Base-by-base conservation (phyloP, 1,140 invertebrate genomes). In the Drosophila lacertosa region DNA sequence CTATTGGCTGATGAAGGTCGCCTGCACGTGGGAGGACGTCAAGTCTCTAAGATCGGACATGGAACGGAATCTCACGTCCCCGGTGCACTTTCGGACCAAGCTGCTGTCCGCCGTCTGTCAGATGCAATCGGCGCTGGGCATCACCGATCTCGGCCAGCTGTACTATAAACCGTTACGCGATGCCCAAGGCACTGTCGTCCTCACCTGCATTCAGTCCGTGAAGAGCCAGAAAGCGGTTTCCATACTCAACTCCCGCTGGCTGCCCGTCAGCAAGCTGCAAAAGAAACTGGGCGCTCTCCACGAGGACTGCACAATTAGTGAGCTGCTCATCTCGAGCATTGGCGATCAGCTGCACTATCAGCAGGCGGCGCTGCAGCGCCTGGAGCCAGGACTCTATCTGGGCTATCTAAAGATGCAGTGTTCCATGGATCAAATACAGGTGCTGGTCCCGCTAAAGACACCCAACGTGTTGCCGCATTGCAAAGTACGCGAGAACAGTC, bases 1-100 rank as follows among this genome's bases (percentile, higher is more conserved):
- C 91, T 96, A 99, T 92, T 99, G 98, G 98, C 93, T 99, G 1
- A 97, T 99, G 95, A 99, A 99, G 94, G 96, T 99, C 11, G 96
- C 97, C 0, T 98, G 97, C 90, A 97, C 96, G 0, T 99, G 98
- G 98, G 97, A 98, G 68, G 98, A 99, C 92, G 97, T 98, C 1
- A 98, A 98, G 89, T 94, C 95, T 10, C 92, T 99, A 0, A 94
- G 95, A 37, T 94, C 96, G 32, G 97, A 99, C 71, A 97, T 99
- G 96, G 97, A 99, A 90, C 97, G 98, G 83, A 97, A 97, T 89
- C 94, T 96, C 2, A 97, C 95, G 45, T 97, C 97, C 2, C 96
- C 97, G 0, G 95, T 95, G 29, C 97, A 98, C 90, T 98, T 99
- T 91, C 94, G 97, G 65, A 95, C 97, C 70, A 99, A 98, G 92